Conservation (phyloP, 2,888 invertebrate species). For the Temnothorax ravouxi region DNA sequence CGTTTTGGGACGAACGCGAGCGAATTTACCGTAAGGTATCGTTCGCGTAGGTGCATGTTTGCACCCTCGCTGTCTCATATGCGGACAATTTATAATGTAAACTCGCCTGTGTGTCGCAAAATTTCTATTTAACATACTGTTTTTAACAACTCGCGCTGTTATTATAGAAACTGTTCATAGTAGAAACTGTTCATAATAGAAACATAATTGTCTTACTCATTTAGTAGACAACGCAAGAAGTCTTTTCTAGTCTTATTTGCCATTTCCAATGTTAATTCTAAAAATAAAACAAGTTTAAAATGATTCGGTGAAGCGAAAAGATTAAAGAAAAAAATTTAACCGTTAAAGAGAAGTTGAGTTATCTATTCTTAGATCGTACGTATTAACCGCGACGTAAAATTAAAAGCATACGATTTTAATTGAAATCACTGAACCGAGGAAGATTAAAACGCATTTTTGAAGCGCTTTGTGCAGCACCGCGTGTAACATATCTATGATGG, state of each 20-base stretch:
- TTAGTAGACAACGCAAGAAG: neutral
- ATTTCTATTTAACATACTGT: neutral
- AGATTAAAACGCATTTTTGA: constrained; percentile 28
- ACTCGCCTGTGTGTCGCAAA: neutral
- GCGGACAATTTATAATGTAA: constrained; percentile 39
- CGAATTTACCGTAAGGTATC: constrained; percentile 52
- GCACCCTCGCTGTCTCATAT: constrained; percentile 23
- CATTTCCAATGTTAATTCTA: neutral
- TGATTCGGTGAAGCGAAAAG: neutral
- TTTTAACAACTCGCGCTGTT: neutral
- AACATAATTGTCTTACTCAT: neutral
- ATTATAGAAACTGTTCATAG: neutral
- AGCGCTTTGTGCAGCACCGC: constrained; percentile 13
- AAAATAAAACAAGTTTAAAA: neutral
- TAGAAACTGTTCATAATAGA: neutral
- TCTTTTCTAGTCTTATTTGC: neutral
- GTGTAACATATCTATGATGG: neutral
- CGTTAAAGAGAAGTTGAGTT: neutral
- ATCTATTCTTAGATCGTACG: constrained; percentile 1
- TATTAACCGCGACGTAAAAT: neutral
- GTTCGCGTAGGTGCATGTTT: constrained; percentile 35
- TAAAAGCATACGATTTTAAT: constrained; percentile 18
- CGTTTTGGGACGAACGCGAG: constrained; percentile 48
- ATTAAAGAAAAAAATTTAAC: neutral
- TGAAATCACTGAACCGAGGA: constrained; percentile 40